phyloP scores from a whole-genome alignment of 2,888 invertebrate species.

The Coelogynopora nodosa region DNA sequence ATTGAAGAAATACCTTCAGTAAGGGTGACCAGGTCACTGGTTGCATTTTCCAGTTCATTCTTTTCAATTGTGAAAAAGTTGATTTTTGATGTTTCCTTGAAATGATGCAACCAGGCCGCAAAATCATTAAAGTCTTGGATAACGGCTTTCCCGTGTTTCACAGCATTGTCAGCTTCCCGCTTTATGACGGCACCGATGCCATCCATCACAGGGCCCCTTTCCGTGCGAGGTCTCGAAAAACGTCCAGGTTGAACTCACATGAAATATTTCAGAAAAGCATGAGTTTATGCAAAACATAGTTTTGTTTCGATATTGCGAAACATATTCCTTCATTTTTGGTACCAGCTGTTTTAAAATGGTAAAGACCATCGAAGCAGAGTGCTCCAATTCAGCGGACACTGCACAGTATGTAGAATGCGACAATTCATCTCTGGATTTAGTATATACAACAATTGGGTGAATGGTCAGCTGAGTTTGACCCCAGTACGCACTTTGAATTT shows the following conservation, averaged over 20 bases:
- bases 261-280: conserved; percentile 43
- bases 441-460: conserved; percentile 49
- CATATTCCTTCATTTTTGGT: conserved; percentile 40
- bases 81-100: conserved; percentile 3
- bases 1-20: not conserved
- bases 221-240: conserved; percentile 40
- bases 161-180: conserved; percentile 47
- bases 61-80: conserved; percentile 15
- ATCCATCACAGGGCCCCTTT: conserved; percentile 48
- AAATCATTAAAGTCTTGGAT: conserved; percentile 22
- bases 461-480: conserved; percentile 47
- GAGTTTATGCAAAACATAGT: conserved; percentile 47
- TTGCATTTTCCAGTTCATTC: conserved; percentile 7
- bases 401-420: conserved; percentile 41
- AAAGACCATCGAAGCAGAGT: conserved; percentile 46
- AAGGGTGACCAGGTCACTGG: not conserved
- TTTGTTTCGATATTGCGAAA: conserved; percentile 49
- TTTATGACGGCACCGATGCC: conserved; percentile 48
- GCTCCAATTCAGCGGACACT: not conserved
- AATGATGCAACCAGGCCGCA: not conserved
- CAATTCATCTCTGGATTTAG: conserved; percentile 46
- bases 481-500: conserved; percentile 48
- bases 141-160: not conserved
- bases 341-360: conserved; percentile 48
- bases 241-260: conserved; percentile 48